phyloP scores from a whole-genome alignment of 2,797 vertebrate species.

The Peromyscus nudipes region DNA sequence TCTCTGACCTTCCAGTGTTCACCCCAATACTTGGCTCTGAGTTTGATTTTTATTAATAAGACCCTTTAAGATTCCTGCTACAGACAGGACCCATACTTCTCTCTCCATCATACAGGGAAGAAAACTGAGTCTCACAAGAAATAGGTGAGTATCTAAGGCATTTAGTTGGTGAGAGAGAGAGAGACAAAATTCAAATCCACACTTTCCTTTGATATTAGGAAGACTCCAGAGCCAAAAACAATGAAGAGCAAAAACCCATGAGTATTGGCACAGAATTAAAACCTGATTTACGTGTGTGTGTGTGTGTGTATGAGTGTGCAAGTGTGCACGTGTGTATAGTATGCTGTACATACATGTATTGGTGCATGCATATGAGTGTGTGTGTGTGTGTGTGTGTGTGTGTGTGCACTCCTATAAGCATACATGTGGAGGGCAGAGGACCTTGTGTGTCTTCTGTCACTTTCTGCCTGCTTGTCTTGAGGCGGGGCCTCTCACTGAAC shows the following conservation, averaged over 20 bases:
- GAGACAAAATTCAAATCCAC: neutral
- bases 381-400: neutral
- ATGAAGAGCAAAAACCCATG: neutral
- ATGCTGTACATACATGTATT: neutral
- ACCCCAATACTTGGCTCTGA: too few species aligned
- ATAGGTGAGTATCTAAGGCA: neutral
- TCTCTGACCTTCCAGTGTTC: too few species aligned
- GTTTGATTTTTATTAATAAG: too few species aligned
- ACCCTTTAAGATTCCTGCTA: too few species aligned
- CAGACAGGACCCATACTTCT: neutral
- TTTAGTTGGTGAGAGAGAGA: neutral
- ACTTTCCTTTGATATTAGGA: neutral
- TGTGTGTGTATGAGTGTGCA: neutral
- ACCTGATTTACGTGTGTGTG: neutral
- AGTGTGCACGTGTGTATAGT: neutral
- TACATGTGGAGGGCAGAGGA: neutral
- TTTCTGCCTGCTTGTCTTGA: neutral
- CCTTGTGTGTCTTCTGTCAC: neutral
- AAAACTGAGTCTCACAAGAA: conserved; percentile 1
- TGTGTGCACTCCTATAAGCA: neutral
- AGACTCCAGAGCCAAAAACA: conserved; percentile 19
- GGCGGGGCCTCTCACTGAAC: too few species aligned
- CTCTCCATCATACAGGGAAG: neutral
- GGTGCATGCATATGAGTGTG: neutral
- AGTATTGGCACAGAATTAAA: neutral